Conservation (phyloP, 2,797 vertebrate genomes). For the Melopsittacus undulatus region DNA sequence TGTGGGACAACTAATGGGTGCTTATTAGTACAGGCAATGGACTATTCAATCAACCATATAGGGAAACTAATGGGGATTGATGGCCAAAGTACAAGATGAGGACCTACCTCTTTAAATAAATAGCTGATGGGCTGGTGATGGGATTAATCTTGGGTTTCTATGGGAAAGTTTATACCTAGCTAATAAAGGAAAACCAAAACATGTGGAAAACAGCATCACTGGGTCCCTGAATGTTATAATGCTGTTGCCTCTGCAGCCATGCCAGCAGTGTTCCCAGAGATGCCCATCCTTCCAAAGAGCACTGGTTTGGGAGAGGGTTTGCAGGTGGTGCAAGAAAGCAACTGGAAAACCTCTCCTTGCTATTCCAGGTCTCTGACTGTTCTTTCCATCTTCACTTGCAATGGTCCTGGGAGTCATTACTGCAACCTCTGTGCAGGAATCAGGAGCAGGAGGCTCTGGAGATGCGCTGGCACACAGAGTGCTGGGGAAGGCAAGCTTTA, state of each 20-base stretch:
- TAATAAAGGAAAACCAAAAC: neutral
- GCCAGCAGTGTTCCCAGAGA: neutral
- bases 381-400: neutral
- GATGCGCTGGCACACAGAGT: accelerated
- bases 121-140: neutral
- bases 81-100: slow-evolving; percentile 32
- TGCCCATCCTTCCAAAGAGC: neutral
- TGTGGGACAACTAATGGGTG: slow-evolving; percentile 48
- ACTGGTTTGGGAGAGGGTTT: neutral
- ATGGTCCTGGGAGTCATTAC: neutral
- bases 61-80: slow-evolving; percentile 60
- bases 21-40: slow-evolving; percentile 56
- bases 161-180: slow-evolving; percentile 4
- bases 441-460: neutral
- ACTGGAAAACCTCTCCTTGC: neutral
- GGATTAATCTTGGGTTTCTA: neutral
- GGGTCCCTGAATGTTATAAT: neutral
- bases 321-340: neutral
- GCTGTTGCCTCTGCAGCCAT: neutral
- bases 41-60: slow-evolving; percentile 55
- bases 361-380: neutral
- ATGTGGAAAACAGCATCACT: neutral
- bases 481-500: neutral
- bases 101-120: slow-evolving; percentile 39
- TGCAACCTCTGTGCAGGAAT: neutral